Conservation (phyloP, 2,888 invertebrate species). For the Meghimatium bilineatum region DNA sequence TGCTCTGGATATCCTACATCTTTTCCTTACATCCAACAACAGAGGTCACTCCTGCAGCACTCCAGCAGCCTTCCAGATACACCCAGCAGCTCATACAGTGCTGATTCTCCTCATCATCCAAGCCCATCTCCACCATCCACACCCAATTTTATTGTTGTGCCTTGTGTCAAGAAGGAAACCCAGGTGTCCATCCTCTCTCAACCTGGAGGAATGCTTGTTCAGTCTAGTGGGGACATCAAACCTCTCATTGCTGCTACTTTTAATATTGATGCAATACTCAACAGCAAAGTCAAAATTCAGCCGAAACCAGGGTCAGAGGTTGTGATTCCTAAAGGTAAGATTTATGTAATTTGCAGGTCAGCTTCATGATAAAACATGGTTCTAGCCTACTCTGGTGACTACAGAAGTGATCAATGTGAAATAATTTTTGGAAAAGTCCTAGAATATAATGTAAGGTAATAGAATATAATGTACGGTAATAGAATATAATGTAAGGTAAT, state of each 20-base stretch:
- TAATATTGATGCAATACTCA: slow-evolving; percentile 63
- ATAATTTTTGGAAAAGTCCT: no score
- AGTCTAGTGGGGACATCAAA: slow-evolving; percentile 23
- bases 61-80: slow-evolving; percentile 1
- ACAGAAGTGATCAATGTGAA: no score
- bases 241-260: slow-evolving; percentile 38
- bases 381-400: no score
- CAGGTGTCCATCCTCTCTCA: slow-evolving; percentile 2
- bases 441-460: no score
- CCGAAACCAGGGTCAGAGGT: slow-evolving; percentile 62
- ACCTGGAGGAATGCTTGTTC: slow-evolving; percentile 2
- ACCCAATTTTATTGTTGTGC: slow-evolving; percentile 34
- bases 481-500: no score
- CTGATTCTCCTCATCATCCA: slow-evolving; percentile 11
- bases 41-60: background rate
- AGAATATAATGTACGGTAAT: no score
- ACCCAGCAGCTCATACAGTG: slow-evolving; percentile 12
- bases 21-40: slow-evolving; percentile 7
- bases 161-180: slow-evolving; percentile 14
- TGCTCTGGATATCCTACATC: background rate
- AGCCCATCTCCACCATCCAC: slow-evolving; percentile 7
- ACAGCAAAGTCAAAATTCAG: slow-evolving; percentile 72
- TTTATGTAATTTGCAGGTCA: no score
- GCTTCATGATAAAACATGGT: no score
- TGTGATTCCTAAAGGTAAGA: slow-evolving; percentile 25